Conservation (phyloP, 2,797 vertebrate genomes). For the Apogon hyalosoma region DNA sequence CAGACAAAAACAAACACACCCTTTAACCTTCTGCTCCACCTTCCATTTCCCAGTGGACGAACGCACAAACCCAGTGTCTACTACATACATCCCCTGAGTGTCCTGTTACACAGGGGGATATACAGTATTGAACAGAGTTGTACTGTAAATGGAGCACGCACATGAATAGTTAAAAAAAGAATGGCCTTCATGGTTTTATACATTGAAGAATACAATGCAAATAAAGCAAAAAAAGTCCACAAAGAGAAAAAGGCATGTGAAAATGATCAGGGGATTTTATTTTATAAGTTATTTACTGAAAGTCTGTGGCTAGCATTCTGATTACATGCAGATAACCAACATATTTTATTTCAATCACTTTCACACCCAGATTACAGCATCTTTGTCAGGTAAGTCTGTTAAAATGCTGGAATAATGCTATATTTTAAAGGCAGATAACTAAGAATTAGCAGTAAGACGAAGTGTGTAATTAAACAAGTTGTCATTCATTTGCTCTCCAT, state of each 20-base stretch:
- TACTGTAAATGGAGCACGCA: neutral
- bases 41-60: conserved; percentile 33
- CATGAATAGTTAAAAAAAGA: conserved; percentile 35
- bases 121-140: conserved; percentile 35
- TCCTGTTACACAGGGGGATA: conserved; percentile 18
- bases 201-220: conserved; percentile 21
- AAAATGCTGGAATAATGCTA: conserved; percentile 32
- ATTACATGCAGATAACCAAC: neutral
- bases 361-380: conserved; percentile 6
- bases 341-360: conserved; percentile 12
- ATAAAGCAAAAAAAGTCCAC: conserved; percentile 6
- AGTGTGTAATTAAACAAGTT: conserved; percentile 70
- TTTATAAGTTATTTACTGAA: neutral
- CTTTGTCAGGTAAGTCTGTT: conserved; percentile 9
- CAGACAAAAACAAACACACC: conserved; percentile 28
- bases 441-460: conserved; percentile 58
- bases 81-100: conserved; percentile 32
- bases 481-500: conserved; percentile 52
- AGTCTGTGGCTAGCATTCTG: neutral
- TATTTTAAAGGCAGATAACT: conserved; percentile 48
- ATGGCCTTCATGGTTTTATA: conserved; percentile 33
- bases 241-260: neutral
- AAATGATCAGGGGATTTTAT: conserved; percentile 9
- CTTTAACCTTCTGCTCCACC: conserved; percentile 51
- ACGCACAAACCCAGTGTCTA: conserved; percentile 32